These are phyloP conservation scores for Elysia crispata DNA, from an alignment of 2,888 invertebrate species.

Conservation along the genomic window DNA sequence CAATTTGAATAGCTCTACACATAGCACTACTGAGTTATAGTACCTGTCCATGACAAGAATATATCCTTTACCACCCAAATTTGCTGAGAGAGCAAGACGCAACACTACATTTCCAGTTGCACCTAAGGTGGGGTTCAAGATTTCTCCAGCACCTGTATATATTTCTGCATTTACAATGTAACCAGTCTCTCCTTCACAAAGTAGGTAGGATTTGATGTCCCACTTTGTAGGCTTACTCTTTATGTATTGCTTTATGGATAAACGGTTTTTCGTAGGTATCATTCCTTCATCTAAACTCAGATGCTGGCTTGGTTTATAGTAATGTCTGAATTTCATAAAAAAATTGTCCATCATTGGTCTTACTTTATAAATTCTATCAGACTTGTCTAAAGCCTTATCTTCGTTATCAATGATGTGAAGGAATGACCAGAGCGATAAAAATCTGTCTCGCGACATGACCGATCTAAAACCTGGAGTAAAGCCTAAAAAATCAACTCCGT, in stretches of 20 bases:
- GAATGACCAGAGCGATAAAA: conserved; percentile 50
- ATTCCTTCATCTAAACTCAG: conserved; percentile 51
- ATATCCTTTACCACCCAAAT: no score
- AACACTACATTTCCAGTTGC: no score
- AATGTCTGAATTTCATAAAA: conserved; percentile 41
- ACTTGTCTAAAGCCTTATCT: neutral
- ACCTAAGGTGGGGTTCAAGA: no score
- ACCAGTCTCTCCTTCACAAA: conserved; percentile 46
- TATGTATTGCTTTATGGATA: conserved; percentile 44
- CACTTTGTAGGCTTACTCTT: conserved; percentile 31
- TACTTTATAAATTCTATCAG: neutral
- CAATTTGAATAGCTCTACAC: neutral
- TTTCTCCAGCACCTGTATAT: no score
- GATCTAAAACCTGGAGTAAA: conserved; percentile 48
- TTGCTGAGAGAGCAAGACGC: no score
- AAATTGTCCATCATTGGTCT: conserved; percentile 28
- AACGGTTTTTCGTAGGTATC: conserved; percentile 50
- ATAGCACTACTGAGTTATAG: neutral
- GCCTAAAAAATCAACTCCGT: conserved; percentile 37
- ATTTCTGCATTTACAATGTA: no score
- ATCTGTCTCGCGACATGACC: conserved; percentile 48
- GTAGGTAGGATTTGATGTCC: conserved; percentile 43
- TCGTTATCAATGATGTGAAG: conserved; percentile 52
- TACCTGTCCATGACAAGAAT: no score
- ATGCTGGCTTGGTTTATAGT: conserved; percentile 39